These are phyloP conservation scores for Malurus alboscapulatus DNA, from an alignment of 2,113 vertebrate genomes.

Conservation along the genomic window DNA sequence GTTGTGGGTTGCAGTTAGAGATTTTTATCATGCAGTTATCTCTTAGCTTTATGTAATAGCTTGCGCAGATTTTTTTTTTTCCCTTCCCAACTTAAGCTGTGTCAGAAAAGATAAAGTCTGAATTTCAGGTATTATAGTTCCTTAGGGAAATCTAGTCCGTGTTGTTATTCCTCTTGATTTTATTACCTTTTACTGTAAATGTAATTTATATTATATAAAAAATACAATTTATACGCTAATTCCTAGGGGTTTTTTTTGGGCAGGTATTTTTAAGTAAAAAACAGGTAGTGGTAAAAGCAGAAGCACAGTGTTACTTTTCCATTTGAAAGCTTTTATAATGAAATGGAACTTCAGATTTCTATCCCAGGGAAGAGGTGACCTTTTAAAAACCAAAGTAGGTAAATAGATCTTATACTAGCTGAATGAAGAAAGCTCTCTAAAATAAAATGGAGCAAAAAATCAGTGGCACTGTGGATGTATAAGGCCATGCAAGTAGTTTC, in stretches of 20 bases:
- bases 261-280: background rate
- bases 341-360: background rate
- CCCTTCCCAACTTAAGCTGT: background rate
- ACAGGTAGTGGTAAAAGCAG: background rate
- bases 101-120: background rate
- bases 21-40: conserved; percentile 48
- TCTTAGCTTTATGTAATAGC: conserved; percentile 64
- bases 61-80: background rate
- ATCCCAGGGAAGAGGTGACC: conserved; percentile 13
- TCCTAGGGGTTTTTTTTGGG: background rate
- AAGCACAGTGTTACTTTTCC: background rate
- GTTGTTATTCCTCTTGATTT: background rate
- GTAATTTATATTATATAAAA: background rate
- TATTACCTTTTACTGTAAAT: background rate
- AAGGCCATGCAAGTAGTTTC: background rate
- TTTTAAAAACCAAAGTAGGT: conserved; percentile 35
- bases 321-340: background rate
- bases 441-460: conserved; percentile 26
- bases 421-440: background rate
- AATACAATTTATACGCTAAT: background rate
- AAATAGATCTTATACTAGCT: conserved; percentile 23
- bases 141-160: background rate
- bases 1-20: conserved; percentile 63
- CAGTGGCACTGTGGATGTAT: background rate
- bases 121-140: conserved; percentile 11